Evolutionary conservation across 2,888 invertebrate species (phyloP).

Genomic region (Phasia obesa): DNA sequence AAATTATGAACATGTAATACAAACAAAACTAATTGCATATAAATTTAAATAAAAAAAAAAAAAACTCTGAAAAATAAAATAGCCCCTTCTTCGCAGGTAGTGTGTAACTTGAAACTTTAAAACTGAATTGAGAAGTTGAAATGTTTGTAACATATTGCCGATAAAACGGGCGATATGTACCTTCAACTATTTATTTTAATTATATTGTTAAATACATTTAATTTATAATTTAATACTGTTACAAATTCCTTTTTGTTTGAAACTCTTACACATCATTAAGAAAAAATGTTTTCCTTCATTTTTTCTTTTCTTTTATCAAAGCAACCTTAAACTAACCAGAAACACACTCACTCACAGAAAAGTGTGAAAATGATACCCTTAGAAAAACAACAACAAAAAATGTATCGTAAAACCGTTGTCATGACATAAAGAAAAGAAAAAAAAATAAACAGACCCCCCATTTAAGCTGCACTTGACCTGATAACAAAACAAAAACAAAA

Average conservation of each 20-base stretch:
- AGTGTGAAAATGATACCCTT: slow-evolving; percentile 51
- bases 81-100: too few relatives aligned
- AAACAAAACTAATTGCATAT: too few relatives aligned
- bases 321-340: background rate
- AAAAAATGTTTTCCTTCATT: background rate
- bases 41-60: too few relatives aligned
- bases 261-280: slow-evolving; percentile 22
- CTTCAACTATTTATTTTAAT: background rate
- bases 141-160: too few relatives aligned
- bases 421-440: slow-evolving; percentile 10
- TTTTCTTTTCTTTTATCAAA: background rate
- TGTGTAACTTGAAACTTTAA: too few relatives aligned
- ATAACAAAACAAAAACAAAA: slow-evolving; percentile 45
- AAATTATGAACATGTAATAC: too few relatives aligned
- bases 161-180: background rate
- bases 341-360: background rate
- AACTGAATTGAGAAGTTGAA: too few relatives aligned
- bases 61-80: too few relatives aligned
- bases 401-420: slow-evolving; percentile 18
- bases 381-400: slow-evolving; percentile 17
- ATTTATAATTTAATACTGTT: slow-evolving; percentile 19
- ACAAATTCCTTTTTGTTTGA: background rate
- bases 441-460: slow-evolving; percentile 15
- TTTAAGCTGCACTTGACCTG: slow-evolving; percentile 66
- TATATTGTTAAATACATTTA: background rate